phyloP scores from a whole-genome alignment of 2,888 invertebrate species.

The Invenusta paracnida region DNA sequence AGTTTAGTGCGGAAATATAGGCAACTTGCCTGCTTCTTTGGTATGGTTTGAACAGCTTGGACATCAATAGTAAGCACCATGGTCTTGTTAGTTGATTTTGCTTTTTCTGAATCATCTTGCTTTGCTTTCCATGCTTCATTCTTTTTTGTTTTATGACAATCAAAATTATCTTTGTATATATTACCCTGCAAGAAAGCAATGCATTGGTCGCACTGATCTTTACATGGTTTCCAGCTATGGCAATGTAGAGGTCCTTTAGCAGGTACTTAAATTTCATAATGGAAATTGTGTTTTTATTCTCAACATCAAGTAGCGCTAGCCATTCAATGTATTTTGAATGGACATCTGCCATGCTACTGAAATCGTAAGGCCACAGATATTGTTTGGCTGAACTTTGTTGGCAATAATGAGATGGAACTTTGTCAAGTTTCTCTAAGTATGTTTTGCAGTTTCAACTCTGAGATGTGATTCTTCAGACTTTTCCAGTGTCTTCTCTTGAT shows the following conservation, averaged over 20 bases:
- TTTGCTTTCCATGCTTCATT: neutral
- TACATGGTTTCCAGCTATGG: neutral
- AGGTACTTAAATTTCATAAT: neutral
- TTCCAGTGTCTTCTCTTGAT: neutral
- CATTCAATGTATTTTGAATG: neutral
- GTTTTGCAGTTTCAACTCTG: neutral
- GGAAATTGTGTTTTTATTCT: neutral
- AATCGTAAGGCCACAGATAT: slow-evolving; percentile 22
- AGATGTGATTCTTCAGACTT: neutral
- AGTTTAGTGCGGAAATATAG: slow-evolving; percentile 1
- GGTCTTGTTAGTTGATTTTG: neutral
- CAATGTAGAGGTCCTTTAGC: neutral
- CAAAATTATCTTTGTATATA: neutral
- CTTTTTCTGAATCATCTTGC: neutral
- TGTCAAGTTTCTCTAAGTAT: neutral
- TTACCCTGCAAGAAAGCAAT: neutral
- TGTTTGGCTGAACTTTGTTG: neutral
- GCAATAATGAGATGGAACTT: slow-evolving; percentile 19
- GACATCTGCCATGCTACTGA: neutral
- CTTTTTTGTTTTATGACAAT: neutral
- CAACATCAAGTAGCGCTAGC: neutral
- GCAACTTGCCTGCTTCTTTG: slow-evolving; percentile 10
- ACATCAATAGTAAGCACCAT: neutral
- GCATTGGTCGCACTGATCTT: slow-evolving; percentile 2
- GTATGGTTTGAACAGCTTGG: slow-evolving; percentile 2